phyloP scores from a whole-genome alignment of 2,888 invertebrate genomes.

The Mystacides longicornis region DNA sequence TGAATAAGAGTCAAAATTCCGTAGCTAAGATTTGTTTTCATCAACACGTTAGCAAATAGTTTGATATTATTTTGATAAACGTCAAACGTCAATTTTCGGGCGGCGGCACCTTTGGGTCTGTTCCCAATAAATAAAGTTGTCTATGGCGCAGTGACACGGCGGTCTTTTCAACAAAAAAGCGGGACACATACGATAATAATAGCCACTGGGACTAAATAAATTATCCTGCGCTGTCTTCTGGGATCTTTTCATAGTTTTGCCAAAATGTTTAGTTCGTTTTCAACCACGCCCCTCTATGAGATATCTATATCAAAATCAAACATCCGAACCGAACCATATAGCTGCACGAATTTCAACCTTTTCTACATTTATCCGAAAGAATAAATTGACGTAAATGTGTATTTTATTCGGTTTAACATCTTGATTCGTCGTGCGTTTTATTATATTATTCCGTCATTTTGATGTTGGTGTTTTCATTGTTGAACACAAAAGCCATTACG shows the following conservation, averaged over 20 bases:
- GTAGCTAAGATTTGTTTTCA: constrained; percentile 2
- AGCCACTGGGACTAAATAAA: constrained; percentile 20
- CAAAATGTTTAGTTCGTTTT: constrained; percentile 25
- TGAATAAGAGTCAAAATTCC: constrained; percentile 7
- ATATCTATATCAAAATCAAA: background rate
- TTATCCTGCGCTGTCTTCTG: constrained; percentile 23
- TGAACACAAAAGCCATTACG: constrained; percentile 16
- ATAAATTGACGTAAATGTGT: no score
- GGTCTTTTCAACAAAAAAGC: constrained; percentile 21
- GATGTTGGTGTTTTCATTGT: constrained; percentile 24
- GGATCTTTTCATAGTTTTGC: constrained; percentile 25
- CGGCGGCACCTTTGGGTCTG: constrained; percentile 24
- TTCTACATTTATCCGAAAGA: background rate
- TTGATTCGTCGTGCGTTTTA: background rate
- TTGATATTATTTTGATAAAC: constrained; percentile 20
- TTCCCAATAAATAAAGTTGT: constrained; percentile 26
- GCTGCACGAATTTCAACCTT: background rate
- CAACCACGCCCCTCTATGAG: constrained; percentile 19
- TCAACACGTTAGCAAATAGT: constrained; percentile 10
- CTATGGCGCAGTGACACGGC: constrained; percentile 19
- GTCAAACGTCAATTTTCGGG: constrained; percentile 21
- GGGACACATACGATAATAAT: constrained; percentile 14
- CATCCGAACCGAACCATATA: background rate
- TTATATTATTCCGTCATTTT: constrained; percentile 18
- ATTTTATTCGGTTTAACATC: no score